Evolutionary conservation across 2,888 invertebrate species (phyloP).

Genomic region (Galerucella pusilla): DNA sequence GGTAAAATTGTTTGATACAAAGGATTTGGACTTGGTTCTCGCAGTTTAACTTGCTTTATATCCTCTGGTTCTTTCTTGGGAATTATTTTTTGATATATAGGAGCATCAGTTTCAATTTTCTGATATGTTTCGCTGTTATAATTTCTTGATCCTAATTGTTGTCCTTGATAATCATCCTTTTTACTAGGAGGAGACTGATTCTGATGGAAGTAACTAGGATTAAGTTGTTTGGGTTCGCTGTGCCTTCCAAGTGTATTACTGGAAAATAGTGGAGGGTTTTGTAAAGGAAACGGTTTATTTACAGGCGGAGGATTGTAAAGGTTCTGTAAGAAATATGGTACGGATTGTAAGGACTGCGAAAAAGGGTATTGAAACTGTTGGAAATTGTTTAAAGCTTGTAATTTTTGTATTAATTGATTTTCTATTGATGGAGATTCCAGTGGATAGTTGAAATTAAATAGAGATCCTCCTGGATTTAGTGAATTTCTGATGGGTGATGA

Average conservation of each 20-base stretch:
- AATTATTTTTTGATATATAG: conserved; percentile 33
- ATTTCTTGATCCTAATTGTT: conserved; percentile 45
- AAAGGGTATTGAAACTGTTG: conserved; percentile 54
- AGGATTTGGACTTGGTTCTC: conserved; percentile 26
- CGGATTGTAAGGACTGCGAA: conserved; percentile 51
- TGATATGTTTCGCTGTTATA: conserved; percentile 23
- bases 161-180: conserved; percentile 22
- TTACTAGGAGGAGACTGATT: conserved; percentile 40
- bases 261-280: conserved; percentile 58
- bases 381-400: conserved; percentile 67
- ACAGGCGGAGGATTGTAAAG: conserved; percentile 53
- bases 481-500: conserved; percentile 59
- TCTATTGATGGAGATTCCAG: conserved; percentile 58
- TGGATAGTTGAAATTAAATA: conserved; percentile 59
- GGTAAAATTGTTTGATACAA: conserved; percentile 21
- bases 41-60: conserved; percentile 1
- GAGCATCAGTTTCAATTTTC: conserved; percentile 26
- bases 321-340: conserved; percentile 50
- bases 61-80: conserved; percentile 29
- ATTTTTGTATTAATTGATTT: conserved; percentile 67
- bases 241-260: conserved; percentile 59
- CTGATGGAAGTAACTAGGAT: conserved; percentile 46
- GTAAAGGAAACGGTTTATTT: conserved; percentile 59
- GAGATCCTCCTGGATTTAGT: conserved; percentile 55
- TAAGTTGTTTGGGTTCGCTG: conserved; percentile 55